Base-by-base conservation (phyloP, 2,113 vertebrate genomes). In the Tachysurus vachellii region DNA sequence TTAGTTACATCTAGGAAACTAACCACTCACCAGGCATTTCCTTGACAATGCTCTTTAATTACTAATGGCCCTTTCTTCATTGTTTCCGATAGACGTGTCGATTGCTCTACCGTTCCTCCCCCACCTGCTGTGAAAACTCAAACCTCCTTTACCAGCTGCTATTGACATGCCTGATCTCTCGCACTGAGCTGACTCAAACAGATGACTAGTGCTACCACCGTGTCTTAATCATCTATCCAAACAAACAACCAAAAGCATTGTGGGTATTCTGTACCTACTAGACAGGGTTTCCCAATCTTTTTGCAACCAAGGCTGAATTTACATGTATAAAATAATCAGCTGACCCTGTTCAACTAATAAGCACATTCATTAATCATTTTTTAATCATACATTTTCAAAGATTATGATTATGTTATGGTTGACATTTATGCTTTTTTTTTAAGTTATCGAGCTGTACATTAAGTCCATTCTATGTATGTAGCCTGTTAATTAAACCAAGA, bases 41-140 rank as follows among this genome's bases (percentile, higher is more conserved):
- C 79, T 54, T 85, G 68, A 84, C 84, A 88, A 88, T 86, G 80
- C 47, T 47, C 64, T 57, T 36, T 81, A 77, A 81, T 83, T 79
- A 83, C 73, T 73, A 57, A 86, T 86, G 57, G 64, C 59, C 21
- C 82, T 47, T 59, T 61, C 42, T 75, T 14, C 26, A 62, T 87
- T 90, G 75, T 87, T 68, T 84, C 36, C 54, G 21, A 21, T 2
- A 76, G 75, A 62, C 66, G 61, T 75, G 66, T 47, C 47, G n/a
- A 68, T 53, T 28, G 53, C n/a, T 54, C 53, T 53, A 79, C 47
- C 42, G n/a, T n/a, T 71, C 57, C 14, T 50, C 84, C 71, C 61
- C 89, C 77, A 61, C 17, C 21, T 5, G 28, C 61, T 87, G 64
- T 28, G 17, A 89, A 80, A 75, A 64, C 85, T 83, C 36, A 21